Evolutionary conservation across 2,113 vertebrate genomes (phyloP), one percentile per base, ranked within the genome.

Genomic region (Potamarius usumacintae): DNA sequence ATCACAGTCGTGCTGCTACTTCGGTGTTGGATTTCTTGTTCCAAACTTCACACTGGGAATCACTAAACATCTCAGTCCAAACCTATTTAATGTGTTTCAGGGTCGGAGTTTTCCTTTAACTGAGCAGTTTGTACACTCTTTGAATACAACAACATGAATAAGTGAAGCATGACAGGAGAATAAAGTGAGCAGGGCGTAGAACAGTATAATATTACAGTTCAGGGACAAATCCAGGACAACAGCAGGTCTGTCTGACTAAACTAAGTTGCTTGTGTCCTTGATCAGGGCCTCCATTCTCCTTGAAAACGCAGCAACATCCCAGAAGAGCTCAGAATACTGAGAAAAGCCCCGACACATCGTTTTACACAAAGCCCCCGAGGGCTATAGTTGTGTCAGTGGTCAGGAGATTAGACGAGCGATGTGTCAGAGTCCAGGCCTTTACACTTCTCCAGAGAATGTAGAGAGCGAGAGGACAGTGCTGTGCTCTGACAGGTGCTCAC

Each of bases 241-340:
- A 52, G 74, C 5, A 55, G 52, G 76, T 17, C 55, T 78, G 2
- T 78, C 10, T 18, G 55, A n/a, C 52, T 27, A 55, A 78, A 52
- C 50, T 50, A 12, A 22, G 72, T 22, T 80, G 76, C 12, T 53
- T 60, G 27, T 80, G 30, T 48, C 79, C 30, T 62, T 42, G 25
- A 18, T 42, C 57, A 6, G 20, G 30, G 25, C 27, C 79, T 82
- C 20, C 20, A 7, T 30, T 62, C 58, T n/a, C 89, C 67, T 34
- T 84, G 57, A 65, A 86, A 65, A 86, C 18, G 53, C 72, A 84
- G 58, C 42, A 81, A 85, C 65, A 65, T 87, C 76, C 53, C 48
- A 72, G 85, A 89, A 89, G 9, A 14, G 79, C 65, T 62, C 52
- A 58, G 15, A 84, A 86, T 79, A 89, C 50, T 60, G 60, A 83